Percentiles rank a stretch among this genome's conserved stretches.
phyloP scores from a whole-genome alignment of 2,797 vertebrate species.

The Sebastes steindachneri region DNA sequence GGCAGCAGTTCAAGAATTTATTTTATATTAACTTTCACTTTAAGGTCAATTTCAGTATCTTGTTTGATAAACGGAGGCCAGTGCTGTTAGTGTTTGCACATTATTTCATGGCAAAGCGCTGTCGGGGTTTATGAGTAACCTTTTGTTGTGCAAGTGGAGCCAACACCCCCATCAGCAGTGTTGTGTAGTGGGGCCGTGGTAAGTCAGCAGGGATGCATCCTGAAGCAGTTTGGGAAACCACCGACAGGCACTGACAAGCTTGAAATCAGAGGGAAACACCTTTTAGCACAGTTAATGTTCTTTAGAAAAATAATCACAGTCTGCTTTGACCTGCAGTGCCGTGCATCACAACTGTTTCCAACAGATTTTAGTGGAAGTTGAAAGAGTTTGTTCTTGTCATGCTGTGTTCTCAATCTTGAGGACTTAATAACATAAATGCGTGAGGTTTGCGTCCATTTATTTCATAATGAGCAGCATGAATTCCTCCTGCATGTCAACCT shows the following conservation, averaged over 20 bases:
- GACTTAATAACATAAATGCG: background rate
- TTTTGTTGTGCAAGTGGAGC: slow-evolving; percentile 13
- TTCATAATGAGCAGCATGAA: background rate
- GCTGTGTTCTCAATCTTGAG: background rate
- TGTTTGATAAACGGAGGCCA: slow-evolving; percentile 19
- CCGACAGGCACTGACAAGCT: slow-evolving; percentile 29
- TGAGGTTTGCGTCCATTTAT: background rate
- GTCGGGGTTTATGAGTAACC: slow-evolving; percentile 17
- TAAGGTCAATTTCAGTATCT: slow-evolving; percentile 1
- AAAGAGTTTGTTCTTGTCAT: background rate
- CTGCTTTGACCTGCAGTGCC: background rate
- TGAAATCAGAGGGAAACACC: slow-evolving; percentile 27
- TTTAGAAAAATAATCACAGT: slow-evolving; percentile 5
- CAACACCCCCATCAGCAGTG: slow-evolving; percentile 23
- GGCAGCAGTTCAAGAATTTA: slow-evolving; percentile 12
- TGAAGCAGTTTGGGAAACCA: slow-evolving; percentile 34
- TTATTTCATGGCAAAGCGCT: slow-evolving; percentile 27
- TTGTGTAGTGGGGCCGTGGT: background rate
- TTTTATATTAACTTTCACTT: background rate
- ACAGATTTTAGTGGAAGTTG: background rate
- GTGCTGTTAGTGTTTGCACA: background rate
- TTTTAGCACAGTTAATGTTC: background rate
- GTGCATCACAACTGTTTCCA: background rate
- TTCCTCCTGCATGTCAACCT: background rate
- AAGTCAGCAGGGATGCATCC: slow-evolving; percentile 41